Percentiles rank a stretch among this genome's conserved stretches.
Conservation (phyloP, 2,888 invertebrate species). For the Stramonita haemastoma region DNA sequence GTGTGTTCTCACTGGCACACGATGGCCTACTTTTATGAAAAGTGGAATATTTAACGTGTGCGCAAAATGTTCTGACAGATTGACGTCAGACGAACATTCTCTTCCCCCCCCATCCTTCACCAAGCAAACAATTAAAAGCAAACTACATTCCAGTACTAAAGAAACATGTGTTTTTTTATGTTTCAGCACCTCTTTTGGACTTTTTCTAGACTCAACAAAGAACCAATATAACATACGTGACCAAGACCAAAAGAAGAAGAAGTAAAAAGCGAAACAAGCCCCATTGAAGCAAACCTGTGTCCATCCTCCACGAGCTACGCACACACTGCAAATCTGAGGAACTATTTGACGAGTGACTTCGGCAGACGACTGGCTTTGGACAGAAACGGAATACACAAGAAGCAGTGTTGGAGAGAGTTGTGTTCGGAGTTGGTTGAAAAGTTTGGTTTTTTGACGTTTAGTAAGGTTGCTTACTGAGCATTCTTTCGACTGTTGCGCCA, state of each 20-base stretch:
- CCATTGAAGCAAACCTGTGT: constrained; percentile 47
- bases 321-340: constrained; percentile 73
- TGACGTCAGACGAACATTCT: too few species aligned
- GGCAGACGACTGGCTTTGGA: constrained; percentile 39
- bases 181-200: constrained; percentile 48
- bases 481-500: constrained; percentile 45
- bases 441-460: constrained; percentile 15
- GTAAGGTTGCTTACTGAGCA: constrained; percentile 35
- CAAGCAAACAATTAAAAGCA: too few species aligned
- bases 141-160: neutral
- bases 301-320: constrained; percentile 63
- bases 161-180: neutral
- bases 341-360: constrained; percentile 33
- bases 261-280: constrained; percentile 30
- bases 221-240: constrained; percentile 38
- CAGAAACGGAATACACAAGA: neutral
- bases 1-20: too few species aligned
- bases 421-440: neutral
- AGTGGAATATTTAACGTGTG: too few species aligned
- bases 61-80: too few species aligned
- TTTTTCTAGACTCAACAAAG: constrained; percentile 38
- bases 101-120: too few species aligned
- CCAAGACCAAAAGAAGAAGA: constrained; percentile 35
- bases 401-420: neutral
- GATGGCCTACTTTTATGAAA: too few species aligned